phyloP scores from a whole-genome alignment of 2,113 vertebrate species.

The Tetraodon nigroviridis region DNA sequence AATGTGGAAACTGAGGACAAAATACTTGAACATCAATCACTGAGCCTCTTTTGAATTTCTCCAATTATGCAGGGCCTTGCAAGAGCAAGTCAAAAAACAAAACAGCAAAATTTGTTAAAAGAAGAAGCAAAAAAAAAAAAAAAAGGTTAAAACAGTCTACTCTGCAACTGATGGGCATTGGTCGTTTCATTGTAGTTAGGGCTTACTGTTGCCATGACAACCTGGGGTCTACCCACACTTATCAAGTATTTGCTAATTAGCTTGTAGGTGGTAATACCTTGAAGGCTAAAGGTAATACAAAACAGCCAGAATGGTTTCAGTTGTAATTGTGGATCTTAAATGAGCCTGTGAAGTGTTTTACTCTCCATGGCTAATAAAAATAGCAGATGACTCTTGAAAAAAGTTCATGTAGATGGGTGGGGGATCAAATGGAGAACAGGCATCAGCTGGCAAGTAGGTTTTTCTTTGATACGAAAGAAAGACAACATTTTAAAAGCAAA shows the following conservation, averaged over 20 bases:
- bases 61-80: slow-evolving; percentile 1
- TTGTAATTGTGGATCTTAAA: too few relatives aligned
- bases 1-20: background rate
- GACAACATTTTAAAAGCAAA: too few relatives aligned
- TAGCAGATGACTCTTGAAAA: too few relatives aligned
- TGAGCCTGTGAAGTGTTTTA: too few relatives aligned
- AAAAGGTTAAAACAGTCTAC: slow-evolving; percentile 12
- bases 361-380: too few relatives aligned
- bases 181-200: slow-evolving; percentile 40
- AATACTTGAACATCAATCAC: background rate
- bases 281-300: slow-evolving; percentile 43
- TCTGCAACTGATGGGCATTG: slow-evolving; percentile 24
- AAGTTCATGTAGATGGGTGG: too few relatives aligned
- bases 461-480: too few relatives aligned
- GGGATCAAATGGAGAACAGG: too few relatives aligned
- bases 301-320: slow-evolving; percentile 3
- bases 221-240: slow-evolving; percentile 44
- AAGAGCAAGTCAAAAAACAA: slow-evolving; percentile 5
- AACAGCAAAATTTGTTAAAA: background rate
- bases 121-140: slow-evolving; percentile 16
- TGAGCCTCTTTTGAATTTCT: slow-evolving; percentile 6
- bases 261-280: slow-evolving; percentile 69
- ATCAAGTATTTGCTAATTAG: slow-evolving; percentile 65
- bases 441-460: too few relatives aligned
- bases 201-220: slow-evolving; percentile 61